Evolutionary conservation across 2,113 vertebrate genomes (phyloP).

Genomic region (Rhabdornis inornatus): DNA sequence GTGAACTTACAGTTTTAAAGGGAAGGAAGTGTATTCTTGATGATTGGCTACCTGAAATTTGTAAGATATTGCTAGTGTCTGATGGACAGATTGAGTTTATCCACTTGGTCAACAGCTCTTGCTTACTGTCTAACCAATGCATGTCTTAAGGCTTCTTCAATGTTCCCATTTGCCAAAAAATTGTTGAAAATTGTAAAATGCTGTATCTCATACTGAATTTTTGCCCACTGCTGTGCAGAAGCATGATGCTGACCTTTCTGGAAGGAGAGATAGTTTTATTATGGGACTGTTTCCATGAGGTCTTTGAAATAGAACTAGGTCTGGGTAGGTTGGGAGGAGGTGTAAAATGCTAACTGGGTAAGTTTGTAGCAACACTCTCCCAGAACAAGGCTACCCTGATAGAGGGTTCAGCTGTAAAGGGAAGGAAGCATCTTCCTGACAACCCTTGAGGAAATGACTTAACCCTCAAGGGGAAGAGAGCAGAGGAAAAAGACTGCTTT

Average conservation of each 20-base stretch:
- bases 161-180: not conserved
- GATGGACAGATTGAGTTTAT: not conserved
- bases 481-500: not conserved
- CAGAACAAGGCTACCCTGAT: not conserved
- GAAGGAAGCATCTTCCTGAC: slow-evolving; percentile 43
- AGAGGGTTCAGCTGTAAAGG: not conserved
- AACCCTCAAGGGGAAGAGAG: not conserved
- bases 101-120: not conserved
- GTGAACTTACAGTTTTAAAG: slow-evolving; percentile 2
- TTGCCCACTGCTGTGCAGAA: not conserved
- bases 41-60: not conserved
- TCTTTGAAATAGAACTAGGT: not conserved
- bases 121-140: not conserved
- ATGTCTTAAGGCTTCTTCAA: not conserved
- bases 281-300: not conserved
- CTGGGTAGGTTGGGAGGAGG: not conserved
- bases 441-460: slow-evolving; percentile 9
- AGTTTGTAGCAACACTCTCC: not conserved
- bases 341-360: not conserved
- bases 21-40: slow-evolving; percentile 28
- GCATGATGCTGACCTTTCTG: not conserved
- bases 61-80: not conserved
- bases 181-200: not conserved
- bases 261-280: not conserved
- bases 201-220: not conserved